These are phyloP conservation scores for Urocyon cinereoargenteus DNA, from an alignment of 2,797 vertebrate genomes.

Conservation along the genomic window DNA sequence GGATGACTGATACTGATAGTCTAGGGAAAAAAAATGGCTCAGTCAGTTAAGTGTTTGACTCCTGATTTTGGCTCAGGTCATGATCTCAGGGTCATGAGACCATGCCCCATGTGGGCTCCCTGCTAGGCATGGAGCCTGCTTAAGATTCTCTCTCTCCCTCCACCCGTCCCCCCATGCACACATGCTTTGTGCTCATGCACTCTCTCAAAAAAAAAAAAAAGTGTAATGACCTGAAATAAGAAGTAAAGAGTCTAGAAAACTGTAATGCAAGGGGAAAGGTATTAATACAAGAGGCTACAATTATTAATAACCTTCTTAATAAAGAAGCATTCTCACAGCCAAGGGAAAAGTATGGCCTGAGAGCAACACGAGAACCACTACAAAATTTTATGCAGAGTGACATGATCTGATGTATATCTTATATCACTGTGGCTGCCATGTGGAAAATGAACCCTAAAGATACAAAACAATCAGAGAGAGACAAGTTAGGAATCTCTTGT, in stretches of 20 bases:
- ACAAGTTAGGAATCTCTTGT: background rate
- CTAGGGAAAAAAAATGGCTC: background rate
- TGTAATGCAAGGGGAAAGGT: background rate
- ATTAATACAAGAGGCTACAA: background rate
- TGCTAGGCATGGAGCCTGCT: background rate
- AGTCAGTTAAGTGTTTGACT: background rate
- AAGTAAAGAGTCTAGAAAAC: background rate
- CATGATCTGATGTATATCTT: background rate
- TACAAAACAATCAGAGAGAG: background rate
- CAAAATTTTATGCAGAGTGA: background rate
- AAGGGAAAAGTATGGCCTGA: background rate
- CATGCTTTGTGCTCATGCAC: background rate
- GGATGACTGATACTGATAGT: background rate
- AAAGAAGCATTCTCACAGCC: background rate
- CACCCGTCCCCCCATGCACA: background rate
- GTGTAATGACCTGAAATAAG: background rate
- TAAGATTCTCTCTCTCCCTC: background rate
- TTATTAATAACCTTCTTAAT: background rate
- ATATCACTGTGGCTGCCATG: too few species aligned
- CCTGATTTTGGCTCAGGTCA: background rate
- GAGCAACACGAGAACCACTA: background rate
- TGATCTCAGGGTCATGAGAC: background rate
- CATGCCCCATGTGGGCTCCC: background rate
- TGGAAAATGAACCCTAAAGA: background rate
- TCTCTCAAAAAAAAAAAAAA: background rate